phyloP scores from a whole-genome alignment of 2,888 invertebrate genomes.

The Minunthozetes semirufus region DNA sequence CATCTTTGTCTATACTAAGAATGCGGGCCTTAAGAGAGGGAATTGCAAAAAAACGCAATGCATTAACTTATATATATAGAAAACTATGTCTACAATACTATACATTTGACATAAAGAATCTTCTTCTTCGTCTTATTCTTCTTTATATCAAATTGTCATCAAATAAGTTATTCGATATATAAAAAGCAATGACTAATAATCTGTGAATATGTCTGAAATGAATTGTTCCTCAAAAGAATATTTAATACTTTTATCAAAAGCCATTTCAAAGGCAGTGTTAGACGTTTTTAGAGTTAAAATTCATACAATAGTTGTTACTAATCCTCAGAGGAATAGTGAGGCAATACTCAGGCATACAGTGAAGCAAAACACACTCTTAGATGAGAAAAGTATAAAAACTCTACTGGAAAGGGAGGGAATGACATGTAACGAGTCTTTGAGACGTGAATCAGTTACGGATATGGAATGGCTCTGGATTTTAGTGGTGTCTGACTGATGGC shows the following conservation, averaged over 20 bases:
- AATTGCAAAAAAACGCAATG: background rate
- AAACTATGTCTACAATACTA: background rate
- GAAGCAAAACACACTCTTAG: background rate
- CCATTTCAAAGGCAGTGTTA: background rate
- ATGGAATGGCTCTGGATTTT: background rate
- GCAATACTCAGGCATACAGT: background rate
- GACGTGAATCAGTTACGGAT: slow-evolving; percentile 12
- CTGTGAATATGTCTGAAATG: background rate
- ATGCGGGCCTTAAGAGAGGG: background rate
- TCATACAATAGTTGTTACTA: slow-evolving; percentile 22
- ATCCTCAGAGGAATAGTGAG: slow-evolving; percentile 11
- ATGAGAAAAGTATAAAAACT: background rate
- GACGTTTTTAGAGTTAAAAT: background rate
- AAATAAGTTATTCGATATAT: background rate
- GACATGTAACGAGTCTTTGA: background rate
- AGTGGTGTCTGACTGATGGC: background rate
- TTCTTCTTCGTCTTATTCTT: background rate
- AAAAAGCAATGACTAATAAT: slow-evolving; percentile 18
- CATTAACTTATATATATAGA: background rate
- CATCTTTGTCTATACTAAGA: background rate
- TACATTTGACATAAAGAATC: background rate
- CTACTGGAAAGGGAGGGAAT: background rate
- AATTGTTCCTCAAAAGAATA: background rate
- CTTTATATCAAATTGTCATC: background rate
- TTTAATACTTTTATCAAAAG: background rate